Evolutionary conservation across 2,888 invertebrate species (phyloP).

Genomic region (Arge pagana): DNA sequence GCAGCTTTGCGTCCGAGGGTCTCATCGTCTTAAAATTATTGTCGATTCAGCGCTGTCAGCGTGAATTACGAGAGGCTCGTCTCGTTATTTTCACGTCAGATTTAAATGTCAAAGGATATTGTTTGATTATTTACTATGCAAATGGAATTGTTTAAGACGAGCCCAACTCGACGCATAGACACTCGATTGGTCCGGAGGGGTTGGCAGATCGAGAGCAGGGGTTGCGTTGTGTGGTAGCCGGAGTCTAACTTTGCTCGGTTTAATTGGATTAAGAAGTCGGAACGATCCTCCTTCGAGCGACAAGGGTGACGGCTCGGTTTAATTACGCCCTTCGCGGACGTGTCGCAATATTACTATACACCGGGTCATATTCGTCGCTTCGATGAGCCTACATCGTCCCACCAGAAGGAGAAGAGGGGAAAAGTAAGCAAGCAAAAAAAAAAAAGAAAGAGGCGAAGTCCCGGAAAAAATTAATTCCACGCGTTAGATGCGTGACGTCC

Average conservation of each 20-base stretch:
- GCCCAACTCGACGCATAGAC: conserved; percentile 35
- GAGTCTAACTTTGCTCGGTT: conserved; percentile 52
- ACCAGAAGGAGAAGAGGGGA: too few relatives aligned
- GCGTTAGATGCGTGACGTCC: too few relatives aligned
- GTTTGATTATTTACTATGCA: conserved; percentile 58
- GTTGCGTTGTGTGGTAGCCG: conserved; percentile 21
- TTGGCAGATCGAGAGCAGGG: conserved; percentile 28
- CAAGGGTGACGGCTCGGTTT: conserved; percentile 43
- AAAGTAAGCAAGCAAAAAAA: too few relatives aligned
- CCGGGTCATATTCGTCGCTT: conserved; percentile 5
- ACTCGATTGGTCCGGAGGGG: conserved; percentile 28
- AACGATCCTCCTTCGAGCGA: conserved; percentile 45
- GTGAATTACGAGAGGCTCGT: conserved; percentile 27
- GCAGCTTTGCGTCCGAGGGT: too few relatives aligned
- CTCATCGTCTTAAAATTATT: conserved; percentile 33
- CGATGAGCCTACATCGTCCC: too few relatives aligned
- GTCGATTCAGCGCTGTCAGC: conserved; percentile 42
- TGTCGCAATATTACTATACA: conserved; percentile 45
- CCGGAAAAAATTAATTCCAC: too few relatives aligned
- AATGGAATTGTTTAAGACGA: conserved; percentile 55
- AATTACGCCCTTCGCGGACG: conserved; percentile 50
- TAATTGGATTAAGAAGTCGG: conserved; percentile 58
- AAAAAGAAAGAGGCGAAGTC: too few relatives aligned
- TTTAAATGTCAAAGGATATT: conserved; percentile 57
- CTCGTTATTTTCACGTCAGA: conserved; percentile 32